Evolutionary conservation across 2,113 vertebrate genomes (phyloP).

Genomic region (Sardina pilchardus): DNA sequence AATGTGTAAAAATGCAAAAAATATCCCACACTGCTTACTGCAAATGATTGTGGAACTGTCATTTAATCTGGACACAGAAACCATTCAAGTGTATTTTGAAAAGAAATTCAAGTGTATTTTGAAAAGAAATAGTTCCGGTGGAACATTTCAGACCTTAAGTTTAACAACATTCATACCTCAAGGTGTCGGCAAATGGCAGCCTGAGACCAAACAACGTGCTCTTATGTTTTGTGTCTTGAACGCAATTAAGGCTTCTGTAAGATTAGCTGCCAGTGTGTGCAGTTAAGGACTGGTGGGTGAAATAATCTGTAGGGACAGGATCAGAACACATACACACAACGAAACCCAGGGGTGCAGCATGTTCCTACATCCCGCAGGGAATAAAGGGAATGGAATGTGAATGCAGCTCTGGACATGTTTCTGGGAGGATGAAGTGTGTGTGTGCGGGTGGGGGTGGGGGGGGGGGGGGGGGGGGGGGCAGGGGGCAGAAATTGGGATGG

Average conservation of each 20-base stretch:
- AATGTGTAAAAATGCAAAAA: too few relatives aligned
- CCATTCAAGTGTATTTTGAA: too few relatives aligned
- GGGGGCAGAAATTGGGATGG: neutral
- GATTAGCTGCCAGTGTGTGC: neutral
- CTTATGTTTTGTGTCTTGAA: neutral
- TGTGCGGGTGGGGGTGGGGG: too few relatives aligned
- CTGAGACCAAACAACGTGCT: neutral
- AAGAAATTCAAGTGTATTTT: too few relatives aligned
- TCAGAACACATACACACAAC: constrained; percentile 21
- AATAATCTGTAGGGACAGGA: constrained; percentile 3
- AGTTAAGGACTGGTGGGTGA: neutral
- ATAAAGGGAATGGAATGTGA: constrained; percentile 53
- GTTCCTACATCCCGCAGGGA: constrained; percentile 50
- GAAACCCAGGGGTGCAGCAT: constrained; percentile 42
- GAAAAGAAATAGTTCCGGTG: too few relatives aligned
- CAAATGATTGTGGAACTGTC: neutral
- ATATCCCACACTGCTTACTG: too few relatives aligned
- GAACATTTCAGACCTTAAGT: neutral
- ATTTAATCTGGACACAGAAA: neutral
- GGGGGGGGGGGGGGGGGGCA: constrained; percentile 3
- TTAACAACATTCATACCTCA: too few relatives aligned
- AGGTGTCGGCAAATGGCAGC: neutral
- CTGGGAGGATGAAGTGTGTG: constrained; percentile 9
- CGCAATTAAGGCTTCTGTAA: too few relatives aligned
- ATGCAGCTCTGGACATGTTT: constrained; percentile 53